Base-by-base conservation (phyloP, 1,140 invertebrate genomes). In the Orchestia grillus region DNA sequence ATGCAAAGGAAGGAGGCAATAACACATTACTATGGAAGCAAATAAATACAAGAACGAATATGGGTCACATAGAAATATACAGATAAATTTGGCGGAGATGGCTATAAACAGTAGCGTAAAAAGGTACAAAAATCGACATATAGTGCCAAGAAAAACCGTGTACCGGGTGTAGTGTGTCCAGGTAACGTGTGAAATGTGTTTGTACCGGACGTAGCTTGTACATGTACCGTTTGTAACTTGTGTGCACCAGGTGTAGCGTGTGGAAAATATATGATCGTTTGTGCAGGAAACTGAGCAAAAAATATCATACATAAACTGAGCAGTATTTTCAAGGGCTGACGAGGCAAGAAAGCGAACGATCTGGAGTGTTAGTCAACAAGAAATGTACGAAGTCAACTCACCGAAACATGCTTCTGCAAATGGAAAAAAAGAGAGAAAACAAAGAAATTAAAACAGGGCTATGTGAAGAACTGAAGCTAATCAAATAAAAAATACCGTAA, bases 351-450 rank as follows among this genome's bases (percentile, higher is more conserved):
- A 77, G 62, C 62, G 62, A 77, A 36, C 28, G 36, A 36, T 77
- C 11, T 36, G 36, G 11, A 3, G 62, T 77, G 88, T 90, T 90
- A 90, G 88, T 90, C 28, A 90, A 90, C 88, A 36, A 90, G 88
- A 90, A 90, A 90, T 90, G 43, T 16, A 90, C 28, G 44, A 94
- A 45, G 40, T 94, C 44, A 45, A 94, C 92, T 94, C 92, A 94
- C 92, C 92, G 92, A 94, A 44, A 94, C 92, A 94, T 94, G 92
- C 92, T 94, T 94, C 92, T 94, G 92, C 41, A 94, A 94, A 94
- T 45, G 44, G 40, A 44, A 94, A 94, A 92, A n/a, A n/a, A n/a
- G n/a, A n/a, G 47, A 94, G 88, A 91, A 45, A 28, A 45, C 40
- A 44, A 45, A 44, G 41, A 44, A 47, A 94, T 94, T 45, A 94